phyloP scores from a whole-genome alignment of 2,888 invertebrate genomes.

The Oegoconia quadripuncta region DNA sequence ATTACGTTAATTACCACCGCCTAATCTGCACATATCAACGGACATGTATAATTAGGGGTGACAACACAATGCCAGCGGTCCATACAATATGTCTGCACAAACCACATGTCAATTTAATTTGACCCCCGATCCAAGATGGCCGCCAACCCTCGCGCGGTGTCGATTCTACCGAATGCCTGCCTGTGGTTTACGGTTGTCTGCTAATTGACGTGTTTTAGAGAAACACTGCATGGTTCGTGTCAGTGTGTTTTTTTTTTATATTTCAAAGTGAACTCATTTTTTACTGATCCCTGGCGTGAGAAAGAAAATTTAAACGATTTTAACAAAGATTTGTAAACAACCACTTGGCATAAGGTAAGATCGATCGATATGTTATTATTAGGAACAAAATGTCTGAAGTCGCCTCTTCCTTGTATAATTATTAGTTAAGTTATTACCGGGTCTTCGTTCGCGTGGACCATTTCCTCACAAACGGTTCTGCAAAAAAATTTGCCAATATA shows the following conservation, averaged over 20 bases:
- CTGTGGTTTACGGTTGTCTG: slow-evolving; percentile 59
- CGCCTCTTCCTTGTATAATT: too few relatives aligned
- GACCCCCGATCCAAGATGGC: slow-evolving; percentile 74
- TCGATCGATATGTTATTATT: too few relatives aligned
- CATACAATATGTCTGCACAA: slow-evolving; percentile 68
- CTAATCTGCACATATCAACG: slow-evolving; percentile 63
- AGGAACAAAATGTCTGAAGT: too few relatives aligned
- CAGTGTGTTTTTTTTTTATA: slow-evolving; percentile 33
- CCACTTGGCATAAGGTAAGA: too few relatives aligned
- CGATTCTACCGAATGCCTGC: slow-evolving; percentile 57
- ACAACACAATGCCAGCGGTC: slow-evolving; percentile 66
- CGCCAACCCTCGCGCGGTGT: slow-evolving; percentile 51
- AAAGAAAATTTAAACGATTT: too few relatives aligned
- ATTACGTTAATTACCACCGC: slow-evolving; percentile 64
- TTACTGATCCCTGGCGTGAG: slow-evolving; percentile 8
- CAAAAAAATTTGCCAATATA: too few relatives aligned
- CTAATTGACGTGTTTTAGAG: slow-evolving; percentile 70
- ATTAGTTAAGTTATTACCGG: too few relatives aligned
- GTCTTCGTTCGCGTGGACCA: too few relatives aligned
- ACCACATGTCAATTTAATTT: slow-evolving; percentile 77
- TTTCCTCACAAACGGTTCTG: too few relatives aligned
- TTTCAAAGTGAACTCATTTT: slow-evolving; percentile 10
- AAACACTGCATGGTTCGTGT: slow-evolving; percentile 54
- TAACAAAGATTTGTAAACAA: too few relatives aligned
- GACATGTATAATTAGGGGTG: slow-evolving; percentile 73